Base-by-base conservation (phyloP, 2,797 vertebrate species). In the Ctenosaura bakeri region DNA sequence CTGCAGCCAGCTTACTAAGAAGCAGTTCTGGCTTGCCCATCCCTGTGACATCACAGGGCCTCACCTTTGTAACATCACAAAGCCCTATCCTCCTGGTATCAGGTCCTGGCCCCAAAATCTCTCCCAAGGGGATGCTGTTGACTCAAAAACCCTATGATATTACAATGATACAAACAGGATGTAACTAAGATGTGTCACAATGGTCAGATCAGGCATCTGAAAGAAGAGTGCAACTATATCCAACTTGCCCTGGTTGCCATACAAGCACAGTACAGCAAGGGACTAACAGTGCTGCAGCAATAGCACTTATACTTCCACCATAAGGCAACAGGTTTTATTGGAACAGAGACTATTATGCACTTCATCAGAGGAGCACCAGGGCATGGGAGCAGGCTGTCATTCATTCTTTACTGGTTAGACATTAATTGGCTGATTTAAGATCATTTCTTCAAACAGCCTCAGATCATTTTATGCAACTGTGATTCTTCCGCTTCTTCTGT, bases 391-490 rank as follows among this genome's bases (percentile, higher is more conserved):
- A 77, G 35, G 54, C 73, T 86, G 85, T 86, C 52, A 86, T 79
- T 79, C 46, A 66, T 86, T 88, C 86, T 81, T 80, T 88, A 73
- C 87, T 83, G 35, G 83, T 88, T 83, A 83, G 87, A 83, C 79
- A 83, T 59, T 83, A 42, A 88, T 74, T 88, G 87, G 24, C 32
- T 38, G 66, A 82, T 42, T 83, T 88, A 74, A 88, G 66, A 74
- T 62, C 24, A 59, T 83, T 59, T 59, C 87, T 59, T 82, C 87
- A 82, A 52, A 84, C 54, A 29, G 73, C 73, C 59, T 54, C 82
- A 38, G 81, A 85, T 89, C 32, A 85, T 54, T 89, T 85, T 77
- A 89, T 77, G 78, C 52, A 78, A 84, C 42, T 83, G 18, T 74
- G 62, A 83, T 62, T 74, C 29, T 78, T 85, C 59, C 18, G 14